Evolutionary conservation across 64 coral and sea anemone genomes (phyloP).

Genomic region (Anthopleura sola): DNA sequence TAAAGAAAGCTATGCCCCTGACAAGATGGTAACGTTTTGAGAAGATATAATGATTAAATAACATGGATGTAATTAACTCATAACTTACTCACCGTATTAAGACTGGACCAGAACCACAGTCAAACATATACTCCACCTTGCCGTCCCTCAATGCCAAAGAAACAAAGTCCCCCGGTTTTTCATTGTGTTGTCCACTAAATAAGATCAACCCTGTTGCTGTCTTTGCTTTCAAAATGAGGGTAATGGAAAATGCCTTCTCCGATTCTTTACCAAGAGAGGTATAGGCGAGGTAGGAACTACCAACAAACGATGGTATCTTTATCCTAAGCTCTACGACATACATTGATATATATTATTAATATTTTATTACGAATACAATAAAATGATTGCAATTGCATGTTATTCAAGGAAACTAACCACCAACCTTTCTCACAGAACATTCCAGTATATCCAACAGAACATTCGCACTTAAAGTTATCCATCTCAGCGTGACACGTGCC

Average conservation of each 20-base stretch:
- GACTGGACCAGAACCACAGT: constrained; percentile 25
- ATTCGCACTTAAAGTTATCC: constrained; percentile 13
- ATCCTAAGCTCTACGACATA: neutral
- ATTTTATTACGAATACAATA: neutral
- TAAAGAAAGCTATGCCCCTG: too few relatives aligned
- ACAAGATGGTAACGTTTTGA: too few relatives aligned
- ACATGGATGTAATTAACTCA: neutral
- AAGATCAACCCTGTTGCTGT: neutral
- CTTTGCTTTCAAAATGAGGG: neutral
- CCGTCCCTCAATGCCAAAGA: constrained; percentile 13
- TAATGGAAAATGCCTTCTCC: neutral
- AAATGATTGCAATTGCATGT: neutral
- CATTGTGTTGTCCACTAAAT: neutral
- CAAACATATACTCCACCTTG: constrained; percentile 17
- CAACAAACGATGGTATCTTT: constrained; percentile 15
- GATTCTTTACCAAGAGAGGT: constrained; percentile 3
- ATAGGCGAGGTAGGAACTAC: neutral
- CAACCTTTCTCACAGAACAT: neutral
- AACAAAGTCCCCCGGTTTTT: neutral
- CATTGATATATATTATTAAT: neutral
- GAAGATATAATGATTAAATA: too few relatives aligned
- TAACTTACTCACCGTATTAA: constrained; percentile 19
- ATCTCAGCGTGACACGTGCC: constrained; percentile 18
- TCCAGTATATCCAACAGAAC: constrained; percentile 8
- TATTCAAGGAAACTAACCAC: neutral